Percentiles rank a stretch among this genome's conserved stretches.
Conservation (phyloP, 1,140 invertebrate genomes). For the Hesperophylax magnus region DNA sequence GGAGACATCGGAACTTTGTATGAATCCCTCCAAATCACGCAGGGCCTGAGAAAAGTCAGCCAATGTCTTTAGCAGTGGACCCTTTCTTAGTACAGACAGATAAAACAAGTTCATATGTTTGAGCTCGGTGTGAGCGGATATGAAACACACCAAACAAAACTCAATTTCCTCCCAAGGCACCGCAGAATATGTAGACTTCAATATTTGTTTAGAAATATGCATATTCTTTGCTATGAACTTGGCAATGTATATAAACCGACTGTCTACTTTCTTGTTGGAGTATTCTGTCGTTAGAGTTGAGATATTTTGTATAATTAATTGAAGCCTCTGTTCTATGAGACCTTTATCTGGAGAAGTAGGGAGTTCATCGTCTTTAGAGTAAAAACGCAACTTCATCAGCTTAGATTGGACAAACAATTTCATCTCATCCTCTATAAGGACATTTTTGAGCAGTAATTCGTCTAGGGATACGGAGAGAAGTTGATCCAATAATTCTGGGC, state of each 20-base stretch:
- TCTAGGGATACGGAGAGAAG: background rate
- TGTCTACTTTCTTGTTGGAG: background rate
- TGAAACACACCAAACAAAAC: background rate
- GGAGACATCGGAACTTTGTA: background rate
- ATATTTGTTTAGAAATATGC: background rate
- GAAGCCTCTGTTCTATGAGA: background rate
- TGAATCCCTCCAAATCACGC: background rate
- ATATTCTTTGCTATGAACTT: constrained; percentile 5
- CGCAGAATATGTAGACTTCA: background rate
- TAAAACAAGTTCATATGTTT: background rate
- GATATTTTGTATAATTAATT: background rate
- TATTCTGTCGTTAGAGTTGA: too few species aligned
- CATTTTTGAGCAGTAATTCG: background rate
- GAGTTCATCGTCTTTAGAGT: background rate
- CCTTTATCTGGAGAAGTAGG: background rate
- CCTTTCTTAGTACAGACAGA: too few species aligned
- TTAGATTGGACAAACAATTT: background rate
- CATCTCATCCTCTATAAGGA: too few species aligned
- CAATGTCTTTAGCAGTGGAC: background rate
- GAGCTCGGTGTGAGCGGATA: background rate
- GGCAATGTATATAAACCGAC: background rate
- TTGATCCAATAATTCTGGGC: background rate
- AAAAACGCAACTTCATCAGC: background rate
- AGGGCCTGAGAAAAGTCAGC: background rate
- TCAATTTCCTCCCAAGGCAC: background rate